These are phyloP conservation scores for Silurus glanis DNA, from an alignment of 2,113 vertebrate genomes.

Conservation along the genomic window DNA sequence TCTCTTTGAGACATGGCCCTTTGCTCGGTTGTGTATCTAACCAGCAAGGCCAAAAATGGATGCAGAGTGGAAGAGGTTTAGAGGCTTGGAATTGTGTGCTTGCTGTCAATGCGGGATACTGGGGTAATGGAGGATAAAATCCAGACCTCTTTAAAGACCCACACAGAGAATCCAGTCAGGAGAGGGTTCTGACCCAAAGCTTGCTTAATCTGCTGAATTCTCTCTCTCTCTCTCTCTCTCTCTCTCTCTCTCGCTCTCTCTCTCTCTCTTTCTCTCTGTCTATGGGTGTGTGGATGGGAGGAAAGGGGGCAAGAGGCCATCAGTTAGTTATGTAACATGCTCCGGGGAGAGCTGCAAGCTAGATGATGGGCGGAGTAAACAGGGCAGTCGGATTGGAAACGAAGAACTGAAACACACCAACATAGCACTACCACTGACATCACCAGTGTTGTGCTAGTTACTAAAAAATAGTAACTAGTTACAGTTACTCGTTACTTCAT, in stretches of 20 bases:
- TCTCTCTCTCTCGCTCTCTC: neutral
- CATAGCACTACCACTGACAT: constrained; percentile 42
- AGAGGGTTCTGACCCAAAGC: constrained; percentile 50
- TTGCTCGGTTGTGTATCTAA: constrained; percentile 47
- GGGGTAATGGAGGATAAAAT: constrained; percentile 47
- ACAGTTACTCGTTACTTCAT: no score
- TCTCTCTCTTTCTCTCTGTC: neutral
- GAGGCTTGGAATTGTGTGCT: constrained; percentile 35
- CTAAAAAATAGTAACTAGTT: no score
- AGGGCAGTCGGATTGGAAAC: constrained; percentile 16
- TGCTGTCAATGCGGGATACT: constrained; percentile 40
- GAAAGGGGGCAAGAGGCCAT: constrained; percentile 40
- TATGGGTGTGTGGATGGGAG: constrained; percentile 37
- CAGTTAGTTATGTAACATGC: constrained; percentile 53
- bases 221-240: neutral
- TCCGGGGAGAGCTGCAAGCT: constrained; percentile 41
- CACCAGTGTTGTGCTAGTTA: no score
- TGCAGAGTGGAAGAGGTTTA: constrained; percentile 41
- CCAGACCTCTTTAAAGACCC: constrained; percentile 52
- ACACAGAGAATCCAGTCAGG: constrained; percentile 42
- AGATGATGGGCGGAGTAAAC: constrained; percentile 39
- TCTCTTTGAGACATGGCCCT: constrained; percentile 31
- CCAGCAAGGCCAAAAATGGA: constrained; percentile 49
- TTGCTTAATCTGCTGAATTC: constrained; percentile 45
- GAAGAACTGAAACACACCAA: constrained; percentile 31